Evolutionary conservation across 1,140 invertebrate species (phyloP), one percentile per base, ranked within the genome.

Genomic region (Tetraneura akinire): DNA sequence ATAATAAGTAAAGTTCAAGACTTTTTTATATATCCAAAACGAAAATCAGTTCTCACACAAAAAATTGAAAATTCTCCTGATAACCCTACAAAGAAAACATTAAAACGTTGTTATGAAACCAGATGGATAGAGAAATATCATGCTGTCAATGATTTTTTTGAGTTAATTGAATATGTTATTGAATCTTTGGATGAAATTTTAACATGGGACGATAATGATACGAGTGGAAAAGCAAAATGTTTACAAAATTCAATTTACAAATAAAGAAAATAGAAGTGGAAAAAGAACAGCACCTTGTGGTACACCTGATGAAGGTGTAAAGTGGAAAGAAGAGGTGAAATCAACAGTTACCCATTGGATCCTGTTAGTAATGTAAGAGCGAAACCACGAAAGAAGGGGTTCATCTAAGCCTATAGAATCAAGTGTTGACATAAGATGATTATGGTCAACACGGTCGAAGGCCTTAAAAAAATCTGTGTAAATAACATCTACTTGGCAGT

Each of bases 1-100:
- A 60, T 8, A 6, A 60, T 60, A 60, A 6, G 13, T 26, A 60
- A 26, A 60, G 26, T 60, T 11, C 26, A 23, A 60, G 55, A 60
- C 21, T 60, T 60, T 60, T 60, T 60, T 60, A 5, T 60, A 23
- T 57, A 26, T n/a, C n/a, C n/a, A n/a, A n/a, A n/a, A n/a, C n/a
- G n/a, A n/a, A n/a, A n/a, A n/a, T n/a, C n/a, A n/a, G n/a, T n/a
- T n/a, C n/a, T n/a, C n/a, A n/a, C n/a, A n/a, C n/a, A n/a, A n/a
- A n/a, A n/a, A n/a, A n/a, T n/a, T n/a, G n/a, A n/a, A n/a, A n/a
- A n/a, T n/a, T n/a, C n/a, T n/a, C n/a, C n/a, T n/a, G n/a, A n/a
- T n/a, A n/a, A n/a, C n/a, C n/a, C n/a, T n/a, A n/a, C n/a, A n/a
- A n/a, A n/a, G n/a, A n/a, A n/a, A n/a, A n/a, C n/a, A n/a, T n/a